A percentile compares a stretch with the other conserved stretches of the same genome.
Conservation (phyloP, 2,797 vertebrate species). For the Toxotes lorentzi region DNA sequence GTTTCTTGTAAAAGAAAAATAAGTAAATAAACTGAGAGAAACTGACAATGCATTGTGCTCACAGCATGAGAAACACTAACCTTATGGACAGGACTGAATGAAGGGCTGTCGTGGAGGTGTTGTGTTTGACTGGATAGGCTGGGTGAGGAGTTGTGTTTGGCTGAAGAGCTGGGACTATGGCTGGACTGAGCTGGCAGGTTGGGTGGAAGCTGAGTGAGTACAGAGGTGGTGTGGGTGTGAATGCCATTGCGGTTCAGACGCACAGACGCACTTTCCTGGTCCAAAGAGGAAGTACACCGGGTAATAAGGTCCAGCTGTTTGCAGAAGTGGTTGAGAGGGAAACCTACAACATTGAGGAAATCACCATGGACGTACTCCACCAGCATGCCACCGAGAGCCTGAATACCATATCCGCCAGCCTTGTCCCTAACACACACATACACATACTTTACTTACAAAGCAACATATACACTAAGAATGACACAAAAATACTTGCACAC, state of each 20-base stretch:
- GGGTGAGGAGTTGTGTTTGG: slow-evolving; percentile 16
- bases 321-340: slow-evolving; percentile 97
- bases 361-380: slow-evolving; percentile 93
- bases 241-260: slow-evolving; percentile 1
- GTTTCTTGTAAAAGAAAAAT: slow-evolving; percentile 2
- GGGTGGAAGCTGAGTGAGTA: slow-evolving; percentile 34
- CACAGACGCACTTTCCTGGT: slow-evolving; percentile 1
- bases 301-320: slow-evolving; percentile 88
- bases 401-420: slow-evolving; percentile 97
- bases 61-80: slow-evolving; percentile 30
- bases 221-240: background rate
- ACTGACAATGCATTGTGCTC: background rate
- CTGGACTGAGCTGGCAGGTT: slow-evolving; percentile 5
- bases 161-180: slow-evolving; percentile 29
- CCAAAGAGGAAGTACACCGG: slow-evolving; percentile 29
- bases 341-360: slow-evolving; percentile 96
- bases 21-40: background rate
- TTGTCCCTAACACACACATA: slow-evolving; percentile 90
- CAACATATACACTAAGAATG: background rate
- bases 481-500: background rate
- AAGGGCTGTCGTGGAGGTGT: slow-evolving; percentile 38
- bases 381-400: slow-evolving; percentile 95
- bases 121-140: slow-evolving; percentile 33
- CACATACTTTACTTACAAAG: background rate
- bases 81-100: slow-evolving; percentile 57